Percentiles rank a stretch among this genome's conserved stretches.
These are phyloP conservation scores for Drosophila auraria DNA, from an alignment of 1,140 invertebrate species.

Conservation along the genomic window DNA sequence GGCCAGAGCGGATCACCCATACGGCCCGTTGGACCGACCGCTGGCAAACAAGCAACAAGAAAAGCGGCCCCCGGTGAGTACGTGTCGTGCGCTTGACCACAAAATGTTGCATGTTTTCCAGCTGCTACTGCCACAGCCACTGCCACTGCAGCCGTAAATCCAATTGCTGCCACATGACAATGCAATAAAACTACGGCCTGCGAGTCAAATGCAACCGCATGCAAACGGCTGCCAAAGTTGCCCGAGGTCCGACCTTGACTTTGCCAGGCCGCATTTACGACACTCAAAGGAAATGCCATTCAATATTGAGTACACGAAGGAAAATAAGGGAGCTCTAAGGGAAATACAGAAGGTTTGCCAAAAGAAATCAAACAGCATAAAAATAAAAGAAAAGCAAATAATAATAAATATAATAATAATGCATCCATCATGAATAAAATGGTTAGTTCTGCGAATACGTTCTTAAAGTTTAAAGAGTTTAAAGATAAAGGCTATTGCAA, in stretches of 20 bases:
- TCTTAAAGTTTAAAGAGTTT: background rate
- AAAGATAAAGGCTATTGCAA: background rate
- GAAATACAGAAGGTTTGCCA: too few species aligned
- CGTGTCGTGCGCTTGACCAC: constrained; percentile 67
- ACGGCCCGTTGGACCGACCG: constrained; percentile 14
- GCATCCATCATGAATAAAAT: background rate
- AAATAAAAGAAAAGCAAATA: background rate
- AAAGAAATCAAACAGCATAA: background rate
- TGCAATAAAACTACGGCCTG: constrained; percentile 72
- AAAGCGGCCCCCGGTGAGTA: constrained; percentile 23
- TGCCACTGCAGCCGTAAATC: constrained; percentile 62
- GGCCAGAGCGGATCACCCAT: constrained; percentile 35
- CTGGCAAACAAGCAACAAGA: constrained; percentile 21
- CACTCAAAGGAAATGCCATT: constrained; percentile 22
- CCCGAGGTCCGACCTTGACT: constrained; percentile 66
- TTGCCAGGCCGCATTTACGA: constrained; percentile 33
- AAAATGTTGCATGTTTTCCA: constrained; percentile 74
- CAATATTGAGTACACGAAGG: background rate
- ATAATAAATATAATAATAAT: too few species aligned
- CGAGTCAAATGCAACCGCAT: constrained; percentile 65
- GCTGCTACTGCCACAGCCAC: constrained; percentile 7
- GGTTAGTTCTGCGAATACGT: background rate
- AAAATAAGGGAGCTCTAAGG: background rate
- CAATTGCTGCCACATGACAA: constrained; percentile 75
- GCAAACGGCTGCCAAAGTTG: constrained; percentile 64